Conservation (phyloP, 2,113 vertebrate genomes). For the Leptocoma aspasia region DNA sequence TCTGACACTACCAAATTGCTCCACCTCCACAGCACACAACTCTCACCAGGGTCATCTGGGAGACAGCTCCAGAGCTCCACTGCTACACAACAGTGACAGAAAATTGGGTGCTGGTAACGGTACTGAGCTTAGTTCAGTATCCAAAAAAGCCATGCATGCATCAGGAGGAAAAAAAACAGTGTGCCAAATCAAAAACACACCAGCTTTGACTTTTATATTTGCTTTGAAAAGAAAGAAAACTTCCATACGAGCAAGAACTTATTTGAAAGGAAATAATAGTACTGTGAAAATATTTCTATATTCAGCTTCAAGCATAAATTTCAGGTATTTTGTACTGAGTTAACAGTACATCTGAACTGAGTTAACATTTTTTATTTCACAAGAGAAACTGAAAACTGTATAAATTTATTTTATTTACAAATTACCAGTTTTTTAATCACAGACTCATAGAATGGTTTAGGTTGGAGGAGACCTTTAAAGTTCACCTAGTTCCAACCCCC, state of each 20-base stretch:
- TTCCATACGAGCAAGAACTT: background rate
- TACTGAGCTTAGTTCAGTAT: background rate
- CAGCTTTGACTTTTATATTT: background rate
- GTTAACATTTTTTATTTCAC: background rate
- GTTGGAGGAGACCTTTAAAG: background rate
- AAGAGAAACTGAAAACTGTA: background rate
- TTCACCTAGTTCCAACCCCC: background rate
- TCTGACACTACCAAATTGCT: background rate
- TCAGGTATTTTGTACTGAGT: background rate
- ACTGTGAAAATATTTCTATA: background rate
- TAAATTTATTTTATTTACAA: background rate
- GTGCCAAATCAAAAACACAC: background rate
- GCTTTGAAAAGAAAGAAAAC: background rate
- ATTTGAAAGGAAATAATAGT: background rate
- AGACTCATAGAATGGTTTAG: background rate
- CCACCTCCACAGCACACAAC: background rate
- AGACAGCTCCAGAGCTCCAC: background rate
- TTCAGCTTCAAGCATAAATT: background rate
- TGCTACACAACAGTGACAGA: background rate
- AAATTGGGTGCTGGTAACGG: rapidly evolving
- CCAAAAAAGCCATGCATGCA: background rate
- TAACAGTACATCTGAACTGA: background rate
- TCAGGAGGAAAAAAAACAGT: background rate
- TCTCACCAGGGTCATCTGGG: background rate
- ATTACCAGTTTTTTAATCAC: background rate